A percentile compares a stretch with the other conserved stretches of the same genome.
Evolutionary conservation across 53 echinoderm and acorn worm species (phyloP).

Genomic region (Mesocentrotus franciscanus): DNA sequence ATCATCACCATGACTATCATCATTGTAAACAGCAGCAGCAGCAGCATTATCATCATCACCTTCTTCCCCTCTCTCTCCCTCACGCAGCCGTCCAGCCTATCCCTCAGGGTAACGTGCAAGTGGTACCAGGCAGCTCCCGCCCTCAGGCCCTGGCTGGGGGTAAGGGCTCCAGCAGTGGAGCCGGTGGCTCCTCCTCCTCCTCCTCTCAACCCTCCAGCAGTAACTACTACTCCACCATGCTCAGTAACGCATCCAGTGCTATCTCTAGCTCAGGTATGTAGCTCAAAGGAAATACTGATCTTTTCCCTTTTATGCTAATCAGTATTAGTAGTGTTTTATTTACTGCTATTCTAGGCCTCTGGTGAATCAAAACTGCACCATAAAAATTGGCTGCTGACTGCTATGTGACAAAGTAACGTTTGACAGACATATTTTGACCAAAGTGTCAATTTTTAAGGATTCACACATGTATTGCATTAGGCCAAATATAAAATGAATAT

Average conservation of each 20-base stretch:
- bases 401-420: too few species aligned
- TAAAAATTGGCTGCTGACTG: neutral
- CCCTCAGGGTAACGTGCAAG: conserved; percentile 97
- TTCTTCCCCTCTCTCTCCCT: neutral
- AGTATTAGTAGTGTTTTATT: neutral
- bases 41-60: neutral
- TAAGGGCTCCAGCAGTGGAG: conserved; percentile 56
- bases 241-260: conserved; percentile 97
- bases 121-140: conserved; percentile 84
- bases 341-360: too few species aligned
- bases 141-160: conserved; percentile 71
- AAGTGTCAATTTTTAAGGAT: too few species aligned
- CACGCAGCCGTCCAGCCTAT: conserved; percentile 88
- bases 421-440: too few species aligned
- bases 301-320: neutral
- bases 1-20: neutral
- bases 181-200: conserved; percentile 67
- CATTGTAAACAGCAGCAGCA: neutral
- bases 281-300: neutral
- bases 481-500: too few species aligned
- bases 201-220: conserved; percentile 76
- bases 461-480: too few species aligned
- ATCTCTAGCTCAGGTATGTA: conserved; percentile 93
- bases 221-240: conserved; percentile 99
- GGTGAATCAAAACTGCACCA: neutral